Conservation (phyloP, 2,113 vertebrate species). For the Climacteris rufus region DNA sequence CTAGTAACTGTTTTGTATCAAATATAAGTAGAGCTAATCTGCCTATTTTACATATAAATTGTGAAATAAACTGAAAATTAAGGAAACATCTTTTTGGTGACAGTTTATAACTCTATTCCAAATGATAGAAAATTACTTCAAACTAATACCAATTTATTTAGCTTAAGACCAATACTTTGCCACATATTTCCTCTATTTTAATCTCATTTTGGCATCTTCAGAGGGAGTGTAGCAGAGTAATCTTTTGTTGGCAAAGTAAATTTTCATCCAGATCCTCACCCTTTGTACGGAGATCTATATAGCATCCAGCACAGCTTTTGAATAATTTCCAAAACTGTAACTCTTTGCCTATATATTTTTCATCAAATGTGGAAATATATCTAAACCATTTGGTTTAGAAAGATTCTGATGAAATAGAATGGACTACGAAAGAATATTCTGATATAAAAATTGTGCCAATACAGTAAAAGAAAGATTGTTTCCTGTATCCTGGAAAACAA, state of each 20-base stretch:
- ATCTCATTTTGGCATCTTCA: not conserved
- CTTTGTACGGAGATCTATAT: not conserved
- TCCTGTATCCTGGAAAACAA: not conserved
- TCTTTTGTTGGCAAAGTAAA: not conserved
- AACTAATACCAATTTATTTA: not conserved
- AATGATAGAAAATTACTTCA: not conserved
- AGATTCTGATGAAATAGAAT: not conserved
- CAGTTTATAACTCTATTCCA: not conserved
- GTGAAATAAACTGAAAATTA: not conserved
- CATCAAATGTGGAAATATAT: not conserved
- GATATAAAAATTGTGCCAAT: not conserved
- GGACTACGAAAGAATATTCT: not conserved
- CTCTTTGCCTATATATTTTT: not conserved
- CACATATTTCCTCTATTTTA: not conserved
- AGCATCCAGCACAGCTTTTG: not conserved
- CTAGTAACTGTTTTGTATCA: not conserved
- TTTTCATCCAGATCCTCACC: not conserved
- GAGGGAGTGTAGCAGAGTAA: not conserved
- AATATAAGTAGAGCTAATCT: not conserved
- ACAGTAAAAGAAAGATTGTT: not conserved
- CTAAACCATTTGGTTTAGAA: not conserved
- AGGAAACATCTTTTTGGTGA: not conserved
- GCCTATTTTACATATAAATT: not conserved
- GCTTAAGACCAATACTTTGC: not conserved
- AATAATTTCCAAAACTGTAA: not conserved